phyloP scores from a whole-genome alignment of 2,113 vertebrate genomes.

The Eonycteris spelaea region DNA sequence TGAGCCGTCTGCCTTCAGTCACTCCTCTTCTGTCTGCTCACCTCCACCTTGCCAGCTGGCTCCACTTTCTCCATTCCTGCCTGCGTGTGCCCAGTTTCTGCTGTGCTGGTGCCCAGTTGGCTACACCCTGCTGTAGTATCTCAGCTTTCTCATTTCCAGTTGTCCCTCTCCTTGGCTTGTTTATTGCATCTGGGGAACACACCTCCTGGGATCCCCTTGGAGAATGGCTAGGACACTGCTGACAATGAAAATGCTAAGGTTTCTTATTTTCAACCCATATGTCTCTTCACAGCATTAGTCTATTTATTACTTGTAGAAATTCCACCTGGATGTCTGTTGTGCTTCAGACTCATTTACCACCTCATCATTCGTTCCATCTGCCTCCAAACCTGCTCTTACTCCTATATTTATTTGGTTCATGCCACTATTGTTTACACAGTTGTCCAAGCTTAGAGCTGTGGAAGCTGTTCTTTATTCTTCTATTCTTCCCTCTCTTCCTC shows the following conservation, averaged over 20 bases:
- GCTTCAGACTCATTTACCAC: neutral
- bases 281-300: neutral
- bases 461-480: neutral
- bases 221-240: neutral
- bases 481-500: neutral
- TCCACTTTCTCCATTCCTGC: neutral
- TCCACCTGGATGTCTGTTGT: neutral
- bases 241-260: neutral
- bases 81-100: neutral
- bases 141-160: neutral
- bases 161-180: neutral
- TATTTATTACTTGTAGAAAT: neutral
- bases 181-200: neutral
- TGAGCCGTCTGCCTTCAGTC: neutral
- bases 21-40: neutral
- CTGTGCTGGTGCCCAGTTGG: neutral
- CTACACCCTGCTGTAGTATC: neutral
- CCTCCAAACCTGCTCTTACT: neutral
- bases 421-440: neutral
- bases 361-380: neutral
- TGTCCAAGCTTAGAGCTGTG: neutral
- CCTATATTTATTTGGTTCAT: neutral
- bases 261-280: neutral
- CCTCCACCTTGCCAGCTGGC: neutral
- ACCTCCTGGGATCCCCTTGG: neutral